phyloP scores from a whole-genome alignment of 2,888 invertebrate species.

The Chrysolina haemoptera region DNA sequence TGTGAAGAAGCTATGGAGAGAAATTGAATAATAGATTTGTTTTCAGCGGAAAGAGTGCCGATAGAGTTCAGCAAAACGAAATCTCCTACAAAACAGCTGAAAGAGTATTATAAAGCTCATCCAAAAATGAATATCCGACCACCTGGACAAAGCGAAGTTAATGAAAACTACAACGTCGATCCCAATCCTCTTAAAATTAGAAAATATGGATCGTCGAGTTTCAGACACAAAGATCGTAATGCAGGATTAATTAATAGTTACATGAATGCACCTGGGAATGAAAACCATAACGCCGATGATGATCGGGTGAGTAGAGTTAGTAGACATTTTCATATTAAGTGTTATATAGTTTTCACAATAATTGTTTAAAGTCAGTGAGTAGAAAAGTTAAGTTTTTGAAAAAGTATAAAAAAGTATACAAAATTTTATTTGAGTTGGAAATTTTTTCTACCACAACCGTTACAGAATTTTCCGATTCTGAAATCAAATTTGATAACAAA shows the following conservation, averaged over 20 bases:
- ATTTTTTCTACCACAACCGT: too few relatives aligned
- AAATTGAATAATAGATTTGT: background rate
- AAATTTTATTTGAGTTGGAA: too few relatives aligned
- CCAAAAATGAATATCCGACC: conserved; percentile 54
- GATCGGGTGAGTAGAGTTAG: conserved; percentile 38
- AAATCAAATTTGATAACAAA: too few relatives aligned
- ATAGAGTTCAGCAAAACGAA: conserved; percentile 63
- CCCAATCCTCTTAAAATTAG: conserved; percentile 55
- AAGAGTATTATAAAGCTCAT: conserved; percentile 62
- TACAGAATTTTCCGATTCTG: too few relatives aligned
- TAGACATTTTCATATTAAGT: too few relatives aligned
- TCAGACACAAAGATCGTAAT: conserved; percentile 65
- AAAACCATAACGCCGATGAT: conserved; percentile 38
- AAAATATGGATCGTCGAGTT: conserved; percentile 63
- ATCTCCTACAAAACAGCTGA: conserved; percentile 61
- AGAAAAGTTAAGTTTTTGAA: too few relatives aligned
- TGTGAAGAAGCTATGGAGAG: too few relatives aligned
- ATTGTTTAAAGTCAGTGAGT: too few relatives aligned
- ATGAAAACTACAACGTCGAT: conserved; percentile 57
- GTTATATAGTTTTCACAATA: too few relatives aligned
- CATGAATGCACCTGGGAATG: conserved; percentile 38
- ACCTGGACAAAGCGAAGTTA: conserved; percentile 58
- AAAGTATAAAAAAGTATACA: too few relatives aligned
- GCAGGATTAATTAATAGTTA: conserved; percentile 62
- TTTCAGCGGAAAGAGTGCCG: conserved; percentile 57